A percentile compares a stretch with the other conserved stretches of the same genome.
phyloP scores from a whole-genome alignment of 2,797 vertebrate genomes.

The Alcedo atthis region DNA sequence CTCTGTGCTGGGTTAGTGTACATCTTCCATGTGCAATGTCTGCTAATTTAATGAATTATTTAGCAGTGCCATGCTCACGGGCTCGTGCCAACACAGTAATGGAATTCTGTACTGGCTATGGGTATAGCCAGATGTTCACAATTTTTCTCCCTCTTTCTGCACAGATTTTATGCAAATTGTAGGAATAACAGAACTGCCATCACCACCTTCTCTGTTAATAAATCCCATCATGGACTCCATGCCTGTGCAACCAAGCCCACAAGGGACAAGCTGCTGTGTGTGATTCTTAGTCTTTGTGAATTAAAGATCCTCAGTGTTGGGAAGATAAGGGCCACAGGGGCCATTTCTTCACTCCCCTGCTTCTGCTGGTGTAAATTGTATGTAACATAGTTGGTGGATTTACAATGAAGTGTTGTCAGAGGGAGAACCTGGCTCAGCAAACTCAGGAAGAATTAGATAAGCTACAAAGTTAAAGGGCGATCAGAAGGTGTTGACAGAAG shows the following conservation, averaged over 20 bases:
- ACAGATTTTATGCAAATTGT: constrained; percentile 64
- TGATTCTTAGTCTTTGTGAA: not conserved
- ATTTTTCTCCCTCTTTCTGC: constrained; percentile 47
- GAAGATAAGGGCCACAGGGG: not conserved
- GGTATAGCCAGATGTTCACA: constrained; percentile 66
- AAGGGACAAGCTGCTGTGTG: not conserved
- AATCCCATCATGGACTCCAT: not conserved
- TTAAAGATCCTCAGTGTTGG: not conserved
- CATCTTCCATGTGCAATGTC: constrained; percentile 25
- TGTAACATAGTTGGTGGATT: accelerated
- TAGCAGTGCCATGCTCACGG: constrained; percentile 18
- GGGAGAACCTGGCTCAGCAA: not conserved
- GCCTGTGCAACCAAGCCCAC: not conserved
- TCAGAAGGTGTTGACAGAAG: constrained; percentile 35
- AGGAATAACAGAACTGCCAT: not conserved
- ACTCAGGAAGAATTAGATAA: constrained; percentile 30
- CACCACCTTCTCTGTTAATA: constrained; percentile 27
- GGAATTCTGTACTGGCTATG: constrained; percentile 25
- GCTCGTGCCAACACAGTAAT: constrained; percentile 42
- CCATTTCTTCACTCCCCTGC: not conserved
- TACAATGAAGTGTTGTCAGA: not conserved
- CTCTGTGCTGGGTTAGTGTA: not conserved
- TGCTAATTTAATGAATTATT: constrained; percentile 72
- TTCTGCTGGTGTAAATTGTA: not conserved
- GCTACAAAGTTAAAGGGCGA: not conserved